These are phyloP conservation scores for Melanostoma mellinum DNA, from an alignment of 2,888 invertebrate genomes.

Conservation along the genomic window DNA sequence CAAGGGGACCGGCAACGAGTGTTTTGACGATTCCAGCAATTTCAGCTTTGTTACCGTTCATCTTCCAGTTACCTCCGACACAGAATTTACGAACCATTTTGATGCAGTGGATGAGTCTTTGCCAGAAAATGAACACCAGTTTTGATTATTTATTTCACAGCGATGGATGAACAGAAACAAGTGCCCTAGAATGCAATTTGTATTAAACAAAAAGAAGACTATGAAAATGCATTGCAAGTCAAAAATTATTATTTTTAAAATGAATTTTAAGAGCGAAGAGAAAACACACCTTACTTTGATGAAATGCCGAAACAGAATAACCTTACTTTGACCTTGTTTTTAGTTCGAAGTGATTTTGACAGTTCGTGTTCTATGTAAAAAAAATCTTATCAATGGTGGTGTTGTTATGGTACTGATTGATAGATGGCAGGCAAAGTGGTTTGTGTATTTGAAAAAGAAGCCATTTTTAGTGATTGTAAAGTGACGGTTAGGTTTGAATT, in stretches of 20 bases:
- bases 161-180: background rate
- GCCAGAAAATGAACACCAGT: slow-evolving; percentile 30
- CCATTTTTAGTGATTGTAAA: slow-evolving; percentile 3
- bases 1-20: slow-evolving; percentile 89
- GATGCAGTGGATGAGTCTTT: slow-evolving; percentile 50
- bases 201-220: background rate
- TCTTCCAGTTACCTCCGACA: slow-evolving; percentile 99
- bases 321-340: slow-evolving; percentile 70
- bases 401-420: background rate
- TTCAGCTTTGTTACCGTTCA: slow-evolving; percentile 95
- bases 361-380: slow-evolving; percentile 20
- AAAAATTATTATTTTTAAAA: slow-evolving; percentile 38
- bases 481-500: slow-evolving; percentile 19
- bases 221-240: background rate
- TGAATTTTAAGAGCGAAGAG: slow-evolving; percentile 8
- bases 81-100: slow-evolving; percentile 95
- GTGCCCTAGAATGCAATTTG: background rate
- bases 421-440: slow-evolving; percentile 29
- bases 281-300: slow-evolving; percentile 59
- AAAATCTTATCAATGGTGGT: slow-evolving; percentile 26
- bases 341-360: slow-evolving; percentile 48
- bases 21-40: slow-evolving; percentile 91
- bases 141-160: slow-evolving; percentile 2
- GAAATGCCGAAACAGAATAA: slow-evolving; percentile 70
- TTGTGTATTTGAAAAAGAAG: slow-evolving; percentile 10